Evolutionary conservation across 2,888 invertebrate species (phyloP), one percentile per base, ranked within the genome.

Genomic region (Beris morrisii): DNA sequence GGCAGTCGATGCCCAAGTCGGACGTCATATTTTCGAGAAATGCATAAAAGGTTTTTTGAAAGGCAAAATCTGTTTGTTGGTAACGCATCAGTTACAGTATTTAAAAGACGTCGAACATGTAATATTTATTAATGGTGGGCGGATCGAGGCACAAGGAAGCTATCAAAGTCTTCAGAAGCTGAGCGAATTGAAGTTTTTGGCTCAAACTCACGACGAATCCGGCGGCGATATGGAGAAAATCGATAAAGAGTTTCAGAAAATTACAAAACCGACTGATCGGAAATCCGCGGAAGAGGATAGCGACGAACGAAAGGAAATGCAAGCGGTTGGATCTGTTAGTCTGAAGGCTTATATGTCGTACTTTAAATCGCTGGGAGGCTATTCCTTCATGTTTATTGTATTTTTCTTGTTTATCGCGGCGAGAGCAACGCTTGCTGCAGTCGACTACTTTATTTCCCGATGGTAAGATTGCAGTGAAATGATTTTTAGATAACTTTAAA

Each of bases 1-100:
- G 63, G 91, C 92, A 0, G 91, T 92, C 0, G 92, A 92, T 75
- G 84, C 90, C 0, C 87, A 88, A 72, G 91, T 92, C 2, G 89
- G 90, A 6, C 86, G 88, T 72, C 87, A 89, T 75, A 83, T 92
- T 70, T 92, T 91, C 75, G 87, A 91, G 66, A 85, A 88, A 73
- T 92, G 90, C 72, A 85, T 91, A 56, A 81, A 82, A 0, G 84
- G 83, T 43, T 82, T 83, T 70, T 78, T 89, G 31, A 79, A 79
- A 9, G 83, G 85, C 7, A 89, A 89, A 77, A 87, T 88, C 4
- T 83, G 87, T 28, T 84, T 92, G 66, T 80, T 92, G 54, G 87
- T 90, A 12, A 92, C 92, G 0, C 88, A 88, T 78, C 88, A 88
- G 72, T 74, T 88, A 64, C 87, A 88, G 70, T 87, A 87, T 69